Conservation (phyloP, 2,113 vertebrate species). For the Ictidomys tridecemlineatus region DNA sequence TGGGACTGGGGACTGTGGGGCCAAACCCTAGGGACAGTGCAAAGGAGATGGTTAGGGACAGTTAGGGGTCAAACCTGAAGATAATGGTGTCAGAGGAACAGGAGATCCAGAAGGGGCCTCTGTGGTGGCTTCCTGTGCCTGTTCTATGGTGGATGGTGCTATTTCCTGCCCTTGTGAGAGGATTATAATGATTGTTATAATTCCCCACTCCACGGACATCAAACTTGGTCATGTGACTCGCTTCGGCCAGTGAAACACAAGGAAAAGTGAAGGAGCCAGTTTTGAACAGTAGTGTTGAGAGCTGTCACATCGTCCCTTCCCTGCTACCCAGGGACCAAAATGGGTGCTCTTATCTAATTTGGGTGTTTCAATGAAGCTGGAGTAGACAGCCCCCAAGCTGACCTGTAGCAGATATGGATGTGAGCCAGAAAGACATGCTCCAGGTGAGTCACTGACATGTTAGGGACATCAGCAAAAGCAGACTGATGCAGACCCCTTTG, state of each 20-base stretch:
- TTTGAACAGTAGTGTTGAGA: neutral
- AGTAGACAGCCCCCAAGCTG: neutral
- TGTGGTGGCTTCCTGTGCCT: neutral
- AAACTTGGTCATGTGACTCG: neutral
- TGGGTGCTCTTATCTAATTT: neutral
- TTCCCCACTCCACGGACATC: neutral
- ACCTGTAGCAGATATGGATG: neutral
- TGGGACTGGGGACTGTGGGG: neutral
- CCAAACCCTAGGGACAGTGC: neutral
- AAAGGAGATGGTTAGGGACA: neutral
- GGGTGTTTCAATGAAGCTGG: neutral
- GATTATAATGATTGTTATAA: no score
- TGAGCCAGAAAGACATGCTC: neutral
- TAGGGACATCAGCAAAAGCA: neutral
- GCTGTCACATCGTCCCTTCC: neutral
- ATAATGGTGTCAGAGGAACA: neutral
- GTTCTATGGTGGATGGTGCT: neutral
- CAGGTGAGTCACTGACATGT: neutral
- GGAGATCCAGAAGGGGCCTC: neutral
- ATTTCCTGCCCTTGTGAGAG: neutral
- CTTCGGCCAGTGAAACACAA: neutral
- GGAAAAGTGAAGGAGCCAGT: neutral
- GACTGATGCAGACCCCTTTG: neutral
- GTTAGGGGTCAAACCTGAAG: neutral
- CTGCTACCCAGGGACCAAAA: neutral